Conservation (phyloP, 2,888 invertebrate genomes). For the Julus scandinavius region DNA sequence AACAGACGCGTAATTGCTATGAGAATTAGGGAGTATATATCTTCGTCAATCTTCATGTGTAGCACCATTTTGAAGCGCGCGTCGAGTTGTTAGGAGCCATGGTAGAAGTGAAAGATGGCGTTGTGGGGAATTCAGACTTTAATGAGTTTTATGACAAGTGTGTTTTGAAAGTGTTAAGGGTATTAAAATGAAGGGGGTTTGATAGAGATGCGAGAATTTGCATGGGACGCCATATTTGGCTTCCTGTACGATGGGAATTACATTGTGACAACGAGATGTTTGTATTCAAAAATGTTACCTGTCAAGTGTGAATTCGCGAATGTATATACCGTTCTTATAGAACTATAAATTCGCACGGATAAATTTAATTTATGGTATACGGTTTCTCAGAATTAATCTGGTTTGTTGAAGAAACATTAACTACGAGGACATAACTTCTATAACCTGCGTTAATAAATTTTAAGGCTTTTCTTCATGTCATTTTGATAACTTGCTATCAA, state of each 20-base stretch:
- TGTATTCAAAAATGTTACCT: neutral
- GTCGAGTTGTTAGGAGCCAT: neutral
- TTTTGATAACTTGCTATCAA: neutral
- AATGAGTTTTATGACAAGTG: constrained; percentile 24
- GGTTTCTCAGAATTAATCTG: neutral
- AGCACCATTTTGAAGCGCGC: neutral
- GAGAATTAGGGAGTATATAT: constrained; percentile 35
- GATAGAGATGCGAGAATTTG: neutral
- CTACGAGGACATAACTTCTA: neutral
- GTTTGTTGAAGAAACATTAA: neutral
- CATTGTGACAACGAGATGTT: neutral
- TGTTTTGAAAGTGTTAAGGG: neutral
- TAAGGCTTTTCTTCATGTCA: neutral
- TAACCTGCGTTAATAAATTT: neutral
- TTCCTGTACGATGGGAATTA: neutral
- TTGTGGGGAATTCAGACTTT: constrained; percentile 23
- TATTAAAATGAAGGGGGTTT: neutral
- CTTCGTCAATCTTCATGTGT: constrained; percentile 34
- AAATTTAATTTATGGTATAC: neutral
- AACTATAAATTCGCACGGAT: neutral
- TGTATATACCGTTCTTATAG: neutral
- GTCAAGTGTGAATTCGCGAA: neutral
- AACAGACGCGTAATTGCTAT: constrained; percentile 27
- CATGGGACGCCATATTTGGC: neutral
- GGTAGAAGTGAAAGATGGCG: constrained; percentile 34